These are phyloP conservation scores for Chaetophractus vellerosus DNA, from an alignment of 2,797 vertebrate species.

Conservation along the genomic window DNA sequence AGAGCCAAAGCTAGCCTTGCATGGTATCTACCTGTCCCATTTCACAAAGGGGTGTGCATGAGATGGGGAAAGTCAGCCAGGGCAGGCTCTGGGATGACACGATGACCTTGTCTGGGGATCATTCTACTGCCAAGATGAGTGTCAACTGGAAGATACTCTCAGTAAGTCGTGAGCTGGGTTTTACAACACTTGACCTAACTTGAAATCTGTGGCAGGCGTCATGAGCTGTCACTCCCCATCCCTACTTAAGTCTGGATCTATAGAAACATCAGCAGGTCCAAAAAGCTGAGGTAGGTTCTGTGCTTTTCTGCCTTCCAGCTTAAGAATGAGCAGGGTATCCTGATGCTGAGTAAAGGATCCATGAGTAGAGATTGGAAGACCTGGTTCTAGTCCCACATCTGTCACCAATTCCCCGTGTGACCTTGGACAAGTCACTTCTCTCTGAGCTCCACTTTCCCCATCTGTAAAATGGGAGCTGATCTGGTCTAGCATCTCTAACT, in stretches of 20 bases:
- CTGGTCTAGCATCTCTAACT: background rate
- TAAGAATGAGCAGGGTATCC: background rate
- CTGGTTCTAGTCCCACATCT: background rate
- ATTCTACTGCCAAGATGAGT: conserved; percentile 23
- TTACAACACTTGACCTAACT: background rate
- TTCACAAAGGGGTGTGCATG: background rate
- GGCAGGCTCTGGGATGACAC: background rate
- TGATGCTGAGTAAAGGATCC: background rate
- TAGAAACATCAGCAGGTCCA: background rate
- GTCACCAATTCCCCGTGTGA: background rate
- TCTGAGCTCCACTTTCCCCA: background rate
- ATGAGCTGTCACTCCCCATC: background rate
- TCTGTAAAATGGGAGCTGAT: background rate
- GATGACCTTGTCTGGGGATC: conserved; percentile 6
- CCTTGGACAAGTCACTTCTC: background rate
- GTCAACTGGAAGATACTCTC: background rate
- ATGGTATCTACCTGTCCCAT: background rate
- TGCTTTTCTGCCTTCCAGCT: background rate
- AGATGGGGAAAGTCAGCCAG: background rate
- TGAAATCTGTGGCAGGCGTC: background rate
- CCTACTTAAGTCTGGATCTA: background rate
- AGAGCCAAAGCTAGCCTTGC: background rate
- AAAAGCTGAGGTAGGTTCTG: background rate
- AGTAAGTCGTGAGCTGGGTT: background rate
- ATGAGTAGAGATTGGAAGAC: background rate